These are phyloP conservation scores for Ditylenchus dipsaci DNA, from an alignment of 1,140 invertebrate species.

Conservation along the genomic window DNA sequence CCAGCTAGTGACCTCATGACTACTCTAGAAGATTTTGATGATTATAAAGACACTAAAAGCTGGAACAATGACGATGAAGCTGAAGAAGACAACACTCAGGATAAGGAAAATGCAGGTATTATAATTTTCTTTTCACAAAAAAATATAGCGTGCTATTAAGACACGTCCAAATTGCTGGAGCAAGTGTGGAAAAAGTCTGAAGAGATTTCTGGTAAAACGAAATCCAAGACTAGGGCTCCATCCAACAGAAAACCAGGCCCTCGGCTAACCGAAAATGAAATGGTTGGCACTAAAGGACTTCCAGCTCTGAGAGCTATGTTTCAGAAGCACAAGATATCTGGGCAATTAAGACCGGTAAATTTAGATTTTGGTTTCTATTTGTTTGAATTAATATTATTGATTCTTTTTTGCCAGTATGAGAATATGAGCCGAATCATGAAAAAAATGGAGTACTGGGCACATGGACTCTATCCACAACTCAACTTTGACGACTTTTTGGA, in stretches of 20 bases:
- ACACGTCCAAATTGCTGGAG: slow-evolving; percentile 10
- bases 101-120: no score
- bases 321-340: slow-evolving; percentile 4
- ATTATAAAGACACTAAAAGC: no score
- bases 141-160: no score
- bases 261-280: slow-evolving; percentile 16
- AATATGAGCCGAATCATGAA: slow-evolving; percentile 16
- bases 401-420: slow-evolving; percentile 24
- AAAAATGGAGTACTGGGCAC: slow-evolving; percentile 35
- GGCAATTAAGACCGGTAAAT: slow-evolving; percentile 6
- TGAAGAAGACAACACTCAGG: no score
- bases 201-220: slow-evolving; percentile 9
- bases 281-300: slow-evolving; percentile 14
- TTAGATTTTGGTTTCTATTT: not conserved
- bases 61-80: no score
- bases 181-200: slow-evolving; percentile 25
- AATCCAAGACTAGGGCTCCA: not conserved
- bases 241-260: slow-evolving; percentile 2
- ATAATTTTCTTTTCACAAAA: no score
- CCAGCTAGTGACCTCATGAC: no score
- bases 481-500: slow-evolving; percentile 34
- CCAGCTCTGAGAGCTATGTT: slow-evolving; percentile 19
- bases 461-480: slow-evolving; percentile 23
- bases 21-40: no score
- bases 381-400: not conserved